Base-by-base conservation (phyloP, 2,113 vertebrate species). In the Clarias batrachus region DNA sequence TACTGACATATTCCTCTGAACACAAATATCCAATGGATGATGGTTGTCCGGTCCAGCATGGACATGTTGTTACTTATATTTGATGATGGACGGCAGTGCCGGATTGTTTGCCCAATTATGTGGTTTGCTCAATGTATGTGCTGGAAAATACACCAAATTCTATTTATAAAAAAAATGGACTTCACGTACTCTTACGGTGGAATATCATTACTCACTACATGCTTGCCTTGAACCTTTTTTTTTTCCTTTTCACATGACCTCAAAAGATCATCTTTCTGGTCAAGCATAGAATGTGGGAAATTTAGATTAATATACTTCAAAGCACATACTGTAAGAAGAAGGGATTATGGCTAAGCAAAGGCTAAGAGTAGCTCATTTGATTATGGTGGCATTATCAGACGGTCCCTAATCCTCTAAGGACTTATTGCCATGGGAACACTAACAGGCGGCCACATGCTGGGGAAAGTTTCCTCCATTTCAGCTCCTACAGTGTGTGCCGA, bases 261-360 rank as follows among this genome's bases (percentile, higher is more conserved):
- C 87, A 8, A 83, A 54, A 48, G 54, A 81, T 84, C 71, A 87
- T 71, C 59, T 81, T 71, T 74, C 84, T 63, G 25, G 57, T 56
- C 37, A 56, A 56, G n/a, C 59, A 59, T 37, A 87, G 23, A 88
- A 68, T 62, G 30, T 37, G 57, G 82, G 33, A 63, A 60, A 52
- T 84, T 84, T 77, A 87, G 88, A 90, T 90, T 91, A 91, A 88
- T 77, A 52, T 54, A 94, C 92, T 93, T 94, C 92, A 95, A 95
- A 95, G 94, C 86, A 91, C 92, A 89, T 90, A 93, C 91, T 91
- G 90, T 91, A 92, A 93, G 88, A 84, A 85, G 84, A 76, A 7
- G 62, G 91, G 90, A 94, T 93, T 93, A 86, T 54, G 82, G 73
- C 86, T 88, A 87, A 76, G 48, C 12, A 77, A 86, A 76, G 86